Evolutionary conservation across 2,888 invertebrate genomes (phyloP).

Genomic region (Dynastes grantii): DNA sequence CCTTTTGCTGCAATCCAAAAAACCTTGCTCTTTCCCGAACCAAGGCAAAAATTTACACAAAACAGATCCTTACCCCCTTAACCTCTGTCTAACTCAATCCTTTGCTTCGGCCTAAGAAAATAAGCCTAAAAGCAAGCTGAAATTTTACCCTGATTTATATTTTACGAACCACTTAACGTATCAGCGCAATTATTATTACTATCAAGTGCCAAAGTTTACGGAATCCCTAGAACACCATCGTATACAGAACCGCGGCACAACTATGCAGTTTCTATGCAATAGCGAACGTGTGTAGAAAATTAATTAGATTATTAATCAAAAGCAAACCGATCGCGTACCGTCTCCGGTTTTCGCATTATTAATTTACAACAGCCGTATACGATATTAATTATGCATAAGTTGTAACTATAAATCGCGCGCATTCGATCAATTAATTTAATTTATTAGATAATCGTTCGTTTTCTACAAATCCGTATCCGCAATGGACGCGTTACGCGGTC

Average conservation of each 20-base stretch:
- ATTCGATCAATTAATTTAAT: constrained; percentile 45
- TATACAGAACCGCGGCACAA: background rate
- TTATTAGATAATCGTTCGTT: constrained; percentile 26
- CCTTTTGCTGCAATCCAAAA: too few species aligned
- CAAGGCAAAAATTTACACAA: too few species aligned
- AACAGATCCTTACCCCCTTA: too few species aligned
- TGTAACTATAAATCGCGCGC: constrained; percentile 25
- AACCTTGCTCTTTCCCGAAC: too few species aligned
- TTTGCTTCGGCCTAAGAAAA: too few species aligned
- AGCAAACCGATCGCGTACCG: constrained; percentile 19
- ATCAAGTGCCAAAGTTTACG: background rate
- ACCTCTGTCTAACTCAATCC: too few species aligned
- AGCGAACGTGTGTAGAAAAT: constrained; percentile 21
- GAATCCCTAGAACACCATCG: background rate
- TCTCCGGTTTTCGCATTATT: constrained; percentile 34
- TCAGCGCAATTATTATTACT: constrained; percentile 20
- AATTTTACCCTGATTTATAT: background rate
- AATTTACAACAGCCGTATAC: constrained; percentile 5
- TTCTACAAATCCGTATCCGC: constrained; percentile 26
- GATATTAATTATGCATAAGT: constrained; percentile 33
- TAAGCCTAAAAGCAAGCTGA: too few species aligned
- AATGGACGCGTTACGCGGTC: background rate
- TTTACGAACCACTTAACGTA: constrained; percentile 6
- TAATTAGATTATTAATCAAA: constrained; percentile 42
- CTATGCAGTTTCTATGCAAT: background rate